These are phyloP conservation scores for Cerceris ruficornis DNA, from an alignment of 2,888 invertebrate species.

Conservation along the genomic window DNA sequence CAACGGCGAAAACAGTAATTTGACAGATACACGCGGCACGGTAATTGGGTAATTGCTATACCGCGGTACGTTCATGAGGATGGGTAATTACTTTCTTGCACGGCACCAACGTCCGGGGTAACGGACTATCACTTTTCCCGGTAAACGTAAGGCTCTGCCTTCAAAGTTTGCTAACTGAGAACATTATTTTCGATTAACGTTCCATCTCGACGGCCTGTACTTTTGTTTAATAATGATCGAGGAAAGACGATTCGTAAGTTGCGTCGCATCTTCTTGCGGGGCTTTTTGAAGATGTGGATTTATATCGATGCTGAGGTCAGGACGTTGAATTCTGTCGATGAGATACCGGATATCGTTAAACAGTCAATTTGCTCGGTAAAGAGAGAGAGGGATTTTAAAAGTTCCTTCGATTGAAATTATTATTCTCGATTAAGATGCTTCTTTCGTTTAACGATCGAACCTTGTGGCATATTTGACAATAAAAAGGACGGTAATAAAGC, in stretches of 20 bases:
- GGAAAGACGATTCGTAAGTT: neutral
- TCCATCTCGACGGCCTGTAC: neutral
- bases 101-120: conserved; percentile 2
- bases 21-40: conserved; percentile 29
- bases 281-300: too few relatives aligned
- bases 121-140: conserved; percentile 37
- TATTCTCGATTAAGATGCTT: too few relatives aligned
- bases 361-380: too few relatives aligned
- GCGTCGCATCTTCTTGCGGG: too few relatives aligned
- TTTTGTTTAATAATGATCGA: neutral
- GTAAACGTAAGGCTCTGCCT: conserved; percentile 31
- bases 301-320: too few relatives aligned
- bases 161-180: neutral
- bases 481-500: too few relatives aligned
- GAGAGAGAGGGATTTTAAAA: too few relatives aligned
- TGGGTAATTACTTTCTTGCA: conserved; percentile 25
- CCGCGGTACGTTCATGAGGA: conserved; percentile 28
- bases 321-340: too few relatives aligned
- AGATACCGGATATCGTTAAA: too few relatives aligned
- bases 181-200: conserved; percentile 14
- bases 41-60: conserved; percentile 51
- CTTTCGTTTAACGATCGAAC: too few relatives aligned
- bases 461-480: too few relatives aligned
- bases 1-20: conserved; percentile 21
- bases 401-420: too few relatives aligned